These are phyloP conservation scores for Hemiscyllium ocellatum DNA, from an alignment of 2,113 vertebrate genomes.

Conservation along the genomic window DNA sequence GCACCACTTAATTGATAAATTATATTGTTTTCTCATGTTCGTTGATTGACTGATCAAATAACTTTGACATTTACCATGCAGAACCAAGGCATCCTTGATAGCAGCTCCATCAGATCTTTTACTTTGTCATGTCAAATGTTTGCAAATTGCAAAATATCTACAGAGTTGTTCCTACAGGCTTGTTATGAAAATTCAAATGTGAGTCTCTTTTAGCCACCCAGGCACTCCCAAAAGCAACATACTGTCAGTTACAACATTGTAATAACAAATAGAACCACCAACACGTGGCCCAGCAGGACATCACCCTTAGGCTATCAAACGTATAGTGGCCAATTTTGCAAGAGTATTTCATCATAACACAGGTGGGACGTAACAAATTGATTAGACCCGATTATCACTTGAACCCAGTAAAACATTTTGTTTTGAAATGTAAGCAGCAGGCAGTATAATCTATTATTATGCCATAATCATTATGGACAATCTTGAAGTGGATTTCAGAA, in stretches of 20 bases:
- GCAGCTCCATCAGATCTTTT: not conserved
- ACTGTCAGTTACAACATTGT: not conserved
- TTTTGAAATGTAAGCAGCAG: not conserved
- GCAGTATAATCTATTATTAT: not conserved
- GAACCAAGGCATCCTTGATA: not conserved
- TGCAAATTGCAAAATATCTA: not conserved
- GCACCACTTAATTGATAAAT: not conserved
- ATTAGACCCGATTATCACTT: not conserved
- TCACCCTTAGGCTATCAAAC: not conserved
- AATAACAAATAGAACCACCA: not conserved
- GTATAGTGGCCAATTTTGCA: not conserved
- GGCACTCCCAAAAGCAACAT: not conserved
- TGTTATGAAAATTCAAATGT: not conserved
- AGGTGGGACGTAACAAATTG: not conserved
- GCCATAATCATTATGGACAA: not conserved
- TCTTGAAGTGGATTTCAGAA: not conserved
- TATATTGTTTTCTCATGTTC: not conserved
- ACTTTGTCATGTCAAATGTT: conserved; percentile 8
- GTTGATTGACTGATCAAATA: not conserved
- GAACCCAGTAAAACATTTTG: not conserved
- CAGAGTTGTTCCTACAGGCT: not conserved
- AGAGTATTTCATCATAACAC: not conserved
- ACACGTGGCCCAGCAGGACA: no score
- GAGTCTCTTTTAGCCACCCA: not conserved
- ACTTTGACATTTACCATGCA: not conserved